phyloP scores from a whole-genome alignment of 2,797 vertebrate species.

The Hippopotamyrus pictus region DNA sequence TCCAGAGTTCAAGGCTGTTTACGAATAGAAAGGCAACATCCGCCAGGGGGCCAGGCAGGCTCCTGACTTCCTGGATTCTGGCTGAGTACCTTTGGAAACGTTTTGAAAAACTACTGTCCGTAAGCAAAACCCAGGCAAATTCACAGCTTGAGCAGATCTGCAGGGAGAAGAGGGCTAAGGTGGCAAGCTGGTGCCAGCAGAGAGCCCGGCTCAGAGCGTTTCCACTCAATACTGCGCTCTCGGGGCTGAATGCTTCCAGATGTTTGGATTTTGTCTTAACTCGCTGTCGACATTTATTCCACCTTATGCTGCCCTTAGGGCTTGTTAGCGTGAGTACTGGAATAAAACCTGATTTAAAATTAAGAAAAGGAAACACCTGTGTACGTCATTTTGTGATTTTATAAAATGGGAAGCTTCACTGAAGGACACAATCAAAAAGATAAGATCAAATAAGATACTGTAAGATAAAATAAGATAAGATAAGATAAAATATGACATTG shows the following conservation, averaged over 20 bases:
- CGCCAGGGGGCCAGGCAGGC: background rate
- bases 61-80: background rate
- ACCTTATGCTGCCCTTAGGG: background rate
- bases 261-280: background rate
- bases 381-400: background rate
- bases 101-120: background rate
- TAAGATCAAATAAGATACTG: background rate
- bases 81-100: background rate
- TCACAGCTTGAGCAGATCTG: background rate
- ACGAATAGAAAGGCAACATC: background rate
- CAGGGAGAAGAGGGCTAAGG: background rate
- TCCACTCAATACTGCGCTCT: background rate
- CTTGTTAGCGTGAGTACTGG: background rate
- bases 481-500: background rate
- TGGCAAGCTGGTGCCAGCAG: background rate
- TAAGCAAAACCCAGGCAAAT: background rate
- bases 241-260: background rate
- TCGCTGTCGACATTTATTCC: background rate
- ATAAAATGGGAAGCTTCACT: background rate
- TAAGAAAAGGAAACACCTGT: background rate
- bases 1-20: constrained; percentile 1
- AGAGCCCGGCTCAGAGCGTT: background rate
- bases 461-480: background rate
- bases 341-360: constrained; percentile 4
- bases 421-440: background rate